Percentiles rank a stretch among this genome's conserved stretches.
These are phyloP conservation scores for Helicoverpa zea DNA, from an alignment of 1,140 invertebrate species.

Conservation along the genomic window DNA sequence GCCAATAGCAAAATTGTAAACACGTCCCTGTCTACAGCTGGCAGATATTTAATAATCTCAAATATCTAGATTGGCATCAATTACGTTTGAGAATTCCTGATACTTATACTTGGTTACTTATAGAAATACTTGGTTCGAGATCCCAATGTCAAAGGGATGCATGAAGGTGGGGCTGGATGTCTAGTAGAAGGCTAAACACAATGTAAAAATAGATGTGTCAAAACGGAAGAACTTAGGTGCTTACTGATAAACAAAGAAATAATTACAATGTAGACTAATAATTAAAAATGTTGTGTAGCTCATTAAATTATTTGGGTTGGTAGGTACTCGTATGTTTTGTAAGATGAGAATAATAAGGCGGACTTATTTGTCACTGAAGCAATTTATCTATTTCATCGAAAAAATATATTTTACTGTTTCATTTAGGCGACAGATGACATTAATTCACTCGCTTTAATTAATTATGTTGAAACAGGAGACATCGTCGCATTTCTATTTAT, in stretches of 20 bases:
- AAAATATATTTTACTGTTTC: constrained; percentile 8
- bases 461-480: not conserved
- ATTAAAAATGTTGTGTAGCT: too few relatives aligned
- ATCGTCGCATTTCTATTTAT: constrained; percentile 10
- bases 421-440: not conserved
- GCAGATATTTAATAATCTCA: constrained; percentile 55
- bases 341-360: too few relatives aligned
- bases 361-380: too few relatives aligned
- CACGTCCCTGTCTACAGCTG: constrained; percentile 61
- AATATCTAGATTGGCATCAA: constrained; percentile 25
- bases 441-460: constrained; percentile 16
- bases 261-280: too few relatives aligned
- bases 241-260: too few relatives aligned
- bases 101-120: not conserved
- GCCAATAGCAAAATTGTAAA: constrained; percentile 64
- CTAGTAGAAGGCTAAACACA: too few relatives aligned
- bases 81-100: constrained; percentile 20
- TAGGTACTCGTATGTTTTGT: not conserved
- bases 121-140: constrained; percentile 1
- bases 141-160: constrained; percentile 3
- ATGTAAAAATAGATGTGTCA: too few relatives aligned
- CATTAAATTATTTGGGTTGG: not conserved
- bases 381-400: not conserved
- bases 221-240: too few relatives aligned
- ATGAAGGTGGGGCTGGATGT: too few relatives aligned